phyloP scores from a whole-genome alignment of 2,888 invertebrate species.

The Aromia moschata region DNA sequence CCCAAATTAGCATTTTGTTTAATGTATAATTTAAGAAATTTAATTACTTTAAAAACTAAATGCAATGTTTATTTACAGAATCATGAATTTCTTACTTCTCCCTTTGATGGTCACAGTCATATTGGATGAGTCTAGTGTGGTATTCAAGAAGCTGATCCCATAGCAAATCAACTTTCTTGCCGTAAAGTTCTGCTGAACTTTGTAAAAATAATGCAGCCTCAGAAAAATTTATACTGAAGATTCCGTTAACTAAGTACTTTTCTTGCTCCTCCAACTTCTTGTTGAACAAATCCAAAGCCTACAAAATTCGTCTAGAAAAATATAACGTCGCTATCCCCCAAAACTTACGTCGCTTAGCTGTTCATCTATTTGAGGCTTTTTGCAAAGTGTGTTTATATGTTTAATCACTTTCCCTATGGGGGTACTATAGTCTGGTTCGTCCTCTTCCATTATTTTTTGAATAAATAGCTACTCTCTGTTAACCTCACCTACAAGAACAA shows the following conservation, averaged over 20 bases:
- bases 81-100: constrained; percentile 39
- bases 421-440: constrained; percentile 36
- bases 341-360: constrained; percentile 52
- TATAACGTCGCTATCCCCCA: constrained; percentile 2
- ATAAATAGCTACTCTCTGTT: too few species aligned
- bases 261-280: constrained; percentile 63
- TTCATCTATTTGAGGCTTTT: constrained; percentile 55
- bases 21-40: too few species aligned
- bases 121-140: constrained; percentile 49
- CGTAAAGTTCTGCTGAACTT: constrained; percentile 76
- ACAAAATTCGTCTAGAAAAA: constrained; percentile 20
- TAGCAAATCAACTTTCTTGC: constrained; percentile 74
- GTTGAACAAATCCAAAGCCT: constrained; percentile 70
- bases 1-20: too few species aligned
- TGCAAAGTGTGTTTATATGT: constrained; percentile 50
- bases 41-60: too few species aligned
- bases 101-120: constrained; percentile 42
- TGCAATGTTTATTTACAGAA: too few species aligned
- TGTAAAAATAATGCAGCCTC: constrained; percentile 82
- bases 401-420: constrained; percentile 50
- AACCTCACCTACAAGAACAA: too few species aligned
- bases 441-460: constrained; percentile 35
- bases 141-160: constrained; percentile 55
- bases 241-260: constrained; percentile 62
- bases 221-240: constrained; percentile 72